Base-by-base conservation (phyloP, 2,888 invertebrate genomes). In the Villa cingulata region DNA sequence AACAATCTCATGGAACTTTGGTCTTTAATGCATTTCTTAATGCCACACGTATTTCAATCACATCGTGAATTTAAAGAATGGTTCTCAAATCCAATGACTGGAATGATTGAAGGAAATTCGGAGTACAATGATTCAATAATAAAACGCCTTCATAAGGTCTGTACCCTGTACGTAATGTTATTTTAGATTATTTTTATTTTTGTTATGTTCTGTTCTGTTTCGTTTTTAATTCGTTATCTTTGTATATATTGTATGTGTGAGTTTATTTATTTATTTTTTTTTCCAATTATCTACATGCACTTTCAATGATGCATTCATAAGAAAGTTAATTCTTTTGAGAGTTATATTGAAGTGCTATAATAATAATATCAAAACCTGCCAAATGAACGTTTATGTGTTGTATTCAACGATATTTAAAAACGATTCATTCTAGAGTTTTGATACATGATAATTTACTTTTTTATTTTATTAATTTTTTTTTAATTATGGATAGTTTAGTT, bases 21-120 rank as follows among this genome's bases (percentile, higher is more conserved):
- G 95, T 94, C 95, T 19, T 73, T 96, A 52, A 91, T 96, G 92
- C 95, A 96, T 73, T 96, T 96, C 72, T 76, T 96, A 45, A 95
- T 96, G 95, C 96, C 96, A 39, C 84, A 87, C 67, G 88, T 95
- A 56, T 96, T 96, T 74, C 88, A 91, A 57, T 92, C 92, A 43
- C 92, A 97, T 72, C 78, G 87, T 46, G 94, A 96, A 71, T 94
- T 91, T 68, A 91, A 94, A 67, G 94, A 95, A 71, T 97, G 97
- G 97, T 98, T 98, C 75, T 89, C 90, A 49, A 91, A 91, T 72
- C 96, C 95, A 39, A 86, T 98, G 54, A 89, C 91, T 20, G 91
- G 89, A 50, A 92, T 94, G 91, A 88, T 92, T 54, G 92, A 94
- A 67, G 91, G 91, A 50, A 87, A 83, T 64, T 81, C 83, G 52